Percentiles rank a stretch among this genome's conserved stretches.
phyloP scores from a whole-genome alignment of 2,113 vertebrate genomes.

The Cyprinodon tularosa region DNA sequence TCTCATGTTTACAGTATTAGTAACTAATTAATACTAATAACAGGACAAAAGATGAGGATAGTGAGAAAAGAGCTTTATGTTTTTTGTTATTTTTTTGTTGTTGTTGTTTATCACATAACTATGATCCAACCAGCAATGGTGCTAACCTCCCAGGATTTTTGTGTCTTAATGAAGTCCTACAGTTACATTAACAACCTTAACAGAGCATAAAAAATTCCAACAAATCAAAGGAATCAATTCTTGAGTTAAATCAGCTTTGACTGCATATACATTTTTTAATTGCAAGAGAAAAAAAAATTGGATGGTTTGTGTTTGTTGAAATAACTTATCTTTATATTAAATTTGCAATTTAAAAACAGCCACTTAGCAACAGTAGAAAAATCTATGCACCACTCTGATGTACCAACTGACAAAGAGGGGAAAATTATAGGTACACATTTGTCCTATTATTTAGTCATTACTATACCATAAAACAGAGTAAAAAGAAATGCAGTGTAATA shows the following conservation, averaged over 20 bases:
- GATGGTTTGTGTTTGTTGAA: not conserved
- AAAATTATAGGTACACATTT: too few relatives aligned
- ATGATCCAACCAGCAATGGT: not conserved
- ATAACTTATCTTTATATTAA: not conserved
- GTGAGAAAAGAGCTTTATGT: not conserved
- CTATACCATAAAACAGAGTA: too few relatives aligned
- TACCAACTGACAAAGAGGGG: too few relatives aligned
- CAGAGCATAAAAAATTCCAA: conserved; percentile 2
- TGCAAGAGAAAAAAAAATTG: not conserved
- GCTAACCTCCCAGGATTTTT: not conserved
- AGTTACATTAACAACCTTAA: not conserved
- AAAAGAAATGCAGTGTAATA: too few relatives aligned
- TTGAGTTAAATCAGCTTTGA: not conserved
- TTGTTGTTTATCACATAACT: not conserved
- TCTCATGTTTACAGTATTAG: too few relatives aligned
- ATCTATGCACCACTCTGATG: too few relatives aligned
- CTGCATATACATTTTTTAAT: not conserved
- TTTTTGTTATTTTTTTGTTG: not conserved
- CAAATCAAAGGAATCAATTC: not conserved
- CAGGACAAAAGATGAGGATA: not conserved
- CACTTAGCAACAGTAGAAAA: not conserved
- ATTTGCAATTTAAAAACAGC: not conserved
- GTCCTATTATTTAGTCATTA: too few relatives aligned
- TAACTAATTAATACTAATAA: too few relatives aligned
- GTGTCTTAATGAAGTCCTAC: not conserved